Evolutionary conservation across 2,888 invertebrate species (phyloP).

Genomic region (Eudasyphora cyanicolor): DNA sequence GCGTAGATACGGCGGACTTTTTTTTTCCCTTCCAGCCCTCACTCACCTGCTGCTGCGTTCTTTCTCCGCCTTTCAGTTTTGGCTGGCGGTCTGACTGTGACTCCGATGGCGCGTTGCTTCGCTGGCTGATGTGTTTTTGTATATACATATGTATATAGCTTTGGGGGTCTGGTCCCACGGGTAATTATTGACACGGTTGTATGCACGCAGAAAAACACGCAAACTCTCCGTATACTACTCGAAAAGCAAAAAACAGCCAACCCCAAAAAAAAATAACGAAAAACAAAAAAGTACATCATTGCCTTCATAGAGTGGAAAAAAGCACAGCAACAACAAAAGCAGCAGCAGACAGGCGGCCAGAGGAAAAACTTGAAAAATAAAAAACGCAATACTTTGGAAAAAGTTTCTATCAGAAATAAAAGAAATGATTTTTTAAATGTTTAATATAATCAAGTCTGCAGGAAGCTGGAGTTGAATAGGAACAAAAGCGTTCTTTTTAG

Average conservation of each 20-base stretch:
- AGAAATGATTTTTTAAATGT: not conserved
- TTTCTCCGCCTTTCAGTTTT: not conserved
- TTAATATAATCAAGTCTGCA: not conserved
- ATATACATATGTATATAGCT: constrained; percentile 45
- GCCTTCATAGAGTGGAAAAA: not conserved
- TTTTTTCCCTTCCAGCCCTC: constrained; percentile 8
- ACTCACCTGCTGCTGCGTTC: not conserved
- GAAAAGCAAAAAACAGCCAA: constrained; percentile 30
- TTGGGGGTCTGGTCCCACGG: constrained; percentile 74
- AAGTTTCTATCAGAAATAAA: constrained; percentile 4
- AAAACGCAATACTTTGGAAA: not conserved
- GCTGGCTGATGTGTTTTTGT: not conserved
- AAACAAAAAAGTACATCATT: not conserved
- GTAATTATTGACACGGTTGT: constrained; percentile 73
- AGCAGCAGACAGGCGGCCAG: not conserved
- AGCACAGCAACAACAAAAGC: not conserved
- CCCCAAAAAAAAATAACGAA: too few species aligned
- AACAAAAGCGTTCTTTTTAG: too few species aligned
- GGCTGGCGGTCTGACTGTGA: not conserved
- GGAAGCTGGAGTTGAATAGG: not conserved
- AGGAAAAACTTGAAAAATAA: not conserved
- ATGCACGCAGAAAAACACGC: constrained; percentile 76
- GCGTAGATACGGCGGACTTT: not conserved
- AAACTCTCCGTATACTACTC: constrained; percentile 64
- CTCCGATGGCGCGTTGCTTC: not conserved